Conservation (phyloP, 2,797 vertebrate species). For the Phataginus tetradactyla region DNA sequence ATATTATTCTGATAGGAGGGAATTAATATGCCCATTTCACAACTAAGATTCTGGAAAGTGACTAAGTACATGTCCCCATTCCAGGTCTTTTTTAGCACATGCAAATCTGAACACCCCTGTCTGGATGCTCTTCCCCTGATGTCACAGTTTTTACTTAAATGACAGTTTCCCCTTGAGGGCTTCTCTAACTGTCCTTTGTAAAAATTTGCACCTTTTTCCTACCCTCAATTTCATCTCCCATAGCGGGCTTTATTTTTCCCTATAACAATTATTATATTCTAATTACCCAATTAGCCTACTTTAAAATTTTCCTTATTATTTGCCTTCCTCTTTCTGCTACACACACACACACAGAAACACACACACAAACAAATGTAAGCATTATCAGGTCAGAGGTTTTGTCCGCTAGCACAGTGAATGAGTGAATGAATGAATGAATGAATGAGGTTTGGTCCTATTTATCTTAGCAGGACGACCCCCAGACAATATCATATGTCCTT, state of each 20-base stretch:
- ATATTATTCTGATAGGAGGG: not conserved
- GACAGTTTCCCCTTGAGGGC: not conserved
- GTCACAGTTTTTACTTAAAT: not conserved
- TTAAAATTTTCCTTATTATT: slow-evolving; percentile 21
- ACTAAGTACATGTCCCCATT: not conserved
- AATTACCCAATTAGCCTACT: not conserved
- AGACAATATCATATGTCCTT: not conserved
- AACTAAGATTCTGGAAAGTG: not conserved
- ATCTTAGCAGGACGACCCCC: not conserved
- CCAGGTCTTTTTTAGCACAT: not conserved
- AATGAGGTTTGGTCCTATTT: not conserved
- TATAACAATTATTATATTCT: not conserved
- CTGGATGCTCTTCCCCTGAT: not conserved
- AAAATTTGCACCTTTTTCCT: not conserved
- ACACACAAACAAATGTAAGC: not conserved
- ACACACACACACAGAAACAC: not conserved
- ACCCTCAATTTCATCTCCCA: not conserved
- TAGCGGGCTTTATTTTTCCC: not conserved
- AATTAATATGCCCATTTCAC: not conserved
- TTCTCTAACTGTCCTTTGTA: not conserved
- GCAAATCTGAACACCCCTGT: not conserved
- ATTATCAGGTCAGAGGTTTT: not conserved
- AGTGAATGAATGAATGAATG: not conserved
- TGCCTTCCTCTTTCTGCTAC: not conserved
- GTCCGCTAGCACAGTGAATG: not conserved